Percentiles rank a stretch among this genome's conserved stretches.
Conservation (phyloP, 2,888 invertebrate genomes). For the Ophioninae sp. region DNA sequence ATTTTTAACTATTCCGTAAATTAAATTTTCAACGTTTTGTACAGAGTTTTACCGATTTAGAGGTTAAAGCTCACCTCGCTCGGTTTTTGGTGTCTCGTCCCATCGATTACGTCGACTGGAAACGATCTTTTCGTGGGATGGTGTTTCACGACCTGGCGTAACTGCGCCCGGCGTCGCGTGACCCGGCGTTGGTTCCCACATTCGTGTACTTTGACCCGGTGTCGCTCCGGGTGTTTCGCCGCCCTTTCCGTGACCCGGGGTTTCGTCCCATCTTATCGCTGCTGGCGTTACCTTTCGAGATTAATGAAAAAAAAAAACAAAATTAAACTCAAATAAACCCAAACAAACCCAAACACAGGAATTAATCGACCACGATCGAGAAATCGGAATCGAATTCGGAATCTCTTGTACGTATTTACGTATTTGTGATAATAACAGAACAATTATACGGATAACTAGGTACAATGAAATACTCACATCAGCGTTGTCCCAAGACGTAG, state of each 20-base stretch:
- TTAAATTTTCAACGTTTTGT: too few relatives aligned
- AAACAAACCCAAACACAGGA: too few relatives aligned
- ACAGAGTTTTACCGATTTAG: too few relatives aligned
- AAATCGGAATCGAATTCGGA: too few relatives aligned
- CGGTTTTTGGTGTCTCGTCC: conserved; percentile 99
- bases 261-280: conserved; percentile 96
- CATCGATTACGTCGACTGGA: conserved; percentile 96
- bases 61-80: conserved; percentile 84
- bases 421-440: too few relatives aligned
- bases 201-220: conserved; percentile 92
- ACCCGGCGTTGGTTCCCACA: conserved; percentile 99
- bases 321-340: too few relatives aligned
- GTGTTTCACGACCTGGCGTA: conserved; percentile 93
- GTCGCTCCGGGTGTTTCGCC: conserved; percentile 96
- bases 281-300: conserved; percentile 86
- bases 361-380: neutral
- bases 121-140: conserved; percentile 86
- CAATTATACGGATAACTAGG: too few relatives aligned
- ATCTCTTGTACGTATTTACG: too few relatives aligned
- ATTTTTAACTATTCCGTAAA: too few relatives aligned
- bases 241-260: conserved; percentile 92
- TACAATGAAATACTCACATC: conserved; percentile 83
- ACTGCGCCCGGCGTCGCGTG: conserved; percentile 93
- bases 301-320: conserved; percentile 26
- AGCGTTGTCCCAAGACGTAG: conserved; percentile 90